Conservation (phyloP, 1,140 invertebrate species). For the Elysia chlorotica region DNA sequence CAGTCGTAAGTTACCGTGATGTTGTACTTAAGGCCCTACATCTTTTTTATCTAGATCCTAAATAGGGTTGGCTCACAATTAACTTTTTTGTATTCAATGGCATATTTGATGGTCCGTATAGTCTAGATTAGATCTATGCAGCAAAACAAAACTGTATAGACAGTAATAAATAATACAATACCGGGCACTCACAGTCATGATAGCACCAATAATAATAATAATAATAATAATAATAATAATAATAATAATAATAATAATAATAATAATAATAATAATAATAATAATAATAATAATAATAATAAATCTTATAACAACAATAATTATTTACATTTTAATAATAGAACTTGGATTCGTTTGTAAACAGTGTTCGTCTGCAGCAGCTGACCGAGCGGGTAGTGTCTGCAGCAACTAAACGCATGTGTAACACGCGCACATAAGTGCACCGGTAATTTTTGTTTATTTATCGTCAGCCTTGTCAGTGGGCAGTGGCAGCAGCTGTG, state of each 20-base stretch:
- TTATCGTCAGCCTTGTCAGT: no score
- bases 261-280: background rate
- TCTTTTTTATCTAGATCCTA: no score
- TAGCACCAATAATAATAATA: background rate
- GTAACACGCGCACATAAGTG: background rate
- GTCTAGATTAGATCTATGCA: no score
- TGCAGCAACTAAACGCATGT: background rate
- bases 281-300: background rate
- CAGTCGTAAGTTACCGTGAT: no score
- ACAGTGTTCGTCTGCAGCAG: background rate
- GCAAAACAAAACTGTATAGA: background rate
- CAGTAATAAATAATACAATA: background rate
- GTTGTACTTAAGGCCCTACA: no score
- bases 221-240: background rate
- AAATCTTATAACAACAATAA: background rate
- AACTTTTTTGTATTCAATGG: no score
- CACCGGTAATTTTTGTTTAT: no score
- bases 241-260: background rate
- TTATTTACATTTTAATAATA: background rate
- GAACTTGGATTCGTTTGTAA: background rate
- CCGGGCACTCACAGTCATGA: background rate
- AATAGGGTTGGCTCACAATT: no score
- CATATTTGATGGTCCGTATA: no score
- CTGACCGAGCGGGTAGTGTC: background rate
- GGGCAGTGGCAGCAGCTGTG: no score